Conservation (phyloP, 2,113 vertebrate species). For the Anser cygnoides region DNA sequence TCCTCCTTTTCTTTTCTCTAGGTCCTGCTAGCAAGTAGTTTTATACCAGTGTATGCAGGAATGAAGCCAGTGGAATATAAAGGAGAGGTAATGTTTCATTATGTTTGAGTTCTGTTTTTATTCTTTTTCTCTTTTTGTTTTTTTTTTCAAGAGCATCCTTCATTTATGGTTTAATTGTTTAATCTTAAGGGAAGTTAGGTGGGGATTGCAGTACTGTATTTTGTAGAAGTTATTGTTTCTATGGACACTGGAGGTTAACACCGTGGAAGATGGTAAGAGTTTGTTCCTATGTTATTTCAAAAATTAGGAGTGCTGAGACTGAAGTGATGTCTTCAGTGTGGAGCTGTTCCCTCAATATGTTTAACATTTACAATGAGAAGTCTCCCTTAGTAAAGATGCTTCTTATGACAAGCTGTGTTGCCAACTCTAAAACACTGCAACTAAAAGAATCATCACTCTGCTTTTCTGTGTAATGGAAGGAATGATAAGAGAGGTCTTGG, state of each 20-base stretch:
- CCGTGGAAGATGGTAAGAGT: background rate
- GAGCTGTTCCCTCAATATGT: background rate
- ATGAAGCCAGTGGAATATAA: conserved; percentile 84
- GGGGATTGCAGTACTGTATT: background rate
- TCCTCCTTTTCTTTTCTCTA: conserved; percentile 21
- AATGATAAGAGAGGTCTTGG: background rate
- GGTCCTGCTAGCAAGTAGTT: conserved; percentile 91
- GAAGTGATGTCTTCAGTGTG: background rate
- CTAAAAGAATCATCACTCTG: background rate
- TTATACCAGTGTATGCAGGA: conserved; percentile 88
- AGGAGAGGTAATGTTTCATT: conserved; percentile 83
- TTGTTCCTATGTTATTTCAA: background rate
- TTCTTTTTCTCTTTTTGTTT: background rate
- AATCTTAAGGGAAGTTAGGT: background rate
- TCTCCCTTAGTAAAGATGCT: background rate
- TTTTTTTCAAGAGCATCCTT: background rate
- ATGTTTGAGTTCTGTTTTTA: background rate
- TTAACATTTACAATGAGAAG: background rate
- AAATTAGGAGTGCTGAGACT: background rate
- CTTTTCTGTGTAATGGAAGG: background rate
- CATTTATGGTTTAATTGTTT: background rate
- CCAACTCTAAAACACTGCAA: background rate
- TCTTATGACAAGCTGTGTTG: background rate
- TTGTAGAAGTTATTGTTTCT: background rate
- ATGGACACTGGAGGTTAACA: background rate